Percentiles rank a stretch among this genome's conserved stretches.
Evolutionary conservation across 2,113 vertebrate genomes (phyloP).

Genomic region (Dolichallabes microphthalmus): DNA sequence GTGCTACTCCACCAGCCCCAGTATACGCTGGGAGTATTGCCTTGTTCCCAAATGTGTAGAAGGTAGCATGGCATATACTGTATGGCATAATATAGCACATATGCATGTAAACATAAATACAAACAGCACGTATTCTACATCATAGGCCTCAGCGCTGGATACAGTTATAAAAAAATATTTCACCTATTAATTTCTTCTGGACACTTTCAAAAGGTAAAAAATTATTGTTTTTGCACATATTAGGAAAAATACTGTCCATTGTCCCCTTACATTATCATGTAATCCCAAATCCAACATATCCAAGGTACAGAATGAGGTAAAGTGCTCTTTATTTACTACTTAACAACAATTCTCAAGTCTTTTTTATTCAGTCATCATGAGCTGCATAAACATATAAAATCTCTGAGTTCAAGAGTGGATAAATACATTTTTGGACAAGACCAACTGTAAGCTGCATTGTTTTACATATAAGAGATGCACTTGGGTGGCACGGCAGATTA

Average conservation of each 20-base stretch:
- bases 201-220: not conserved
- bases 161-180: not conserved
- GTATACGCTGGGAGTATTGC: constrained; percentile 86
- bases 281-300: not conserved
- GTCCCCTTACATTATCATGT: not conserved
- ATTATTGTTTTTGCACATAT: not conserved
- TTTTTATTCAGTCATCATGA: not conserved
- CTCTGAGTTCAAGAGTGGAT: not conserved
- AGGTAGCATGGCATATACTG: constrained; percentile 39
- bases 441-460: not conserved
- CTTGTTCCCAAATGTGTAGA: constrained; percentile 74
- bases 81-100: too few species aligned
- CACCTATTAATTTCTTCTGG: not conserved
- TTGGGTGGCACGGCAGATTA: not conserved
- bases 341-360: not conserved
- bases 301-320: not conserved
- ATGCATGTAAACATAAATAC: too few species aligned
- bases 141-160: not conserved
- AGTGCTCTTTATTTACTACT: not conserved
- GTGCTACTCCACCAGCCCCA: constrained; percentile 81
- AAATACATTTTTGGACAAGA: not conserved
- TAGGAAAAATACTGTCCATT: not conserved
- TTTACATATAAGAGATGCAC: not conserved
- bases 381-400: not conserved
- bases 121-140: too few species aligned